Evolutionary conservation across 2,888 invertebrate species (phyloP).

Genomic region (Eupithecia centaureata): DNA sequence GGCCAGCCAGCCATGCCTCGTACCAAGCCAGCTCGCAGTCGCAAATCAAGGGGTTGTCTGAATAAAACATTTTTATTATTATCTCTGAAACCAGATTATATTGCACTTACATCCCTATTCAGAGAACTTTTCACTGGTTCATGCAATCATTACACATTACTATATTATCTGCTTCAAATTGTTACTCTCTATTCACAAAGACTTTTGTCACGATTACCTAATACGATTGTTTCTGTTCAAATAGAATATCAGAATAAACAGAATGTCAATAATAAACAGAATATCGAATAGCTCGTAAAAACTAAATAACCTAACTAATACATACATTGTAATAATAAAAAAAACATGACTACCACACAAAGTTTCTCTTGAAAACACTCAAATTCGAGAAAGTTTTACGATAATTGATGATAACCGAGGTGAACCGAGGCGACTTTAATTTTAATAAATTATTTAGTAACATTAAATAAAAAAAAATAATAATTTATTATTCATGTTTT

Average conservation of each 20-base stretch:
- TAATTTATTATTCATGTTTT: too few relatives aligned
- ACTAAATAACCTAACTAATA: neutral
- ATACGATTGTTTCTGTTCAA: neutral
- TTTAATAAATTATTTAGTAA: too few relatives aligned
- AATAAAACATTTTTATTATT: conserved; percentile 33
- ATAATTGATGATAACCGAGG: too few relatives aligned
- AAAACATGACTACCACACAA: neutral
- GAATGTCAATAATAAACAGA: too few relatives aligned
- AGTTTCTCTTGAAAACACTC: neutral
- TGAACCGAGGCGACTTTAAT: too few relatives aligned
- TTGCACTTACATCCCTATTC: neutral
- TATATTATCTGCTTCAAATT: neutral
- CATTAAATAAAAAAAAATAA: too few relatives aligned
- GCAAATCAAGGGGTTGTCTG: conserved; percentile 95
- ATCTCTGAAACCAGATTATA: neutral
- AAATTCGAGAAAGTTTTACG: neutral
- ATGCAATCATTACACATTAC: neutral
- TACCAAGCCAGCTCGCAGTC: conserved; percentile 96
- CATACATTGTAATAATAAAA: too few relatives aligned
- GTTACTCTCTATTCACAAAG: neutral
- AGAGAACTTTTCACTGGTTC: neutral
- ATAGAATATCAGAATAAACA: neutral
- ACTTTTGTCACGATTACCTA: neutral
- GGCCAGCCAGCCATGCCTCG: conserved; percentile 90
- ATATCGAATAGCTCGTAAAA: neutral